These are phyloP conservation scores for Brachionus paranguensis DNA, from an alignment of 1,140 invertebrate species.

Conservation along the genomic window DNA sequence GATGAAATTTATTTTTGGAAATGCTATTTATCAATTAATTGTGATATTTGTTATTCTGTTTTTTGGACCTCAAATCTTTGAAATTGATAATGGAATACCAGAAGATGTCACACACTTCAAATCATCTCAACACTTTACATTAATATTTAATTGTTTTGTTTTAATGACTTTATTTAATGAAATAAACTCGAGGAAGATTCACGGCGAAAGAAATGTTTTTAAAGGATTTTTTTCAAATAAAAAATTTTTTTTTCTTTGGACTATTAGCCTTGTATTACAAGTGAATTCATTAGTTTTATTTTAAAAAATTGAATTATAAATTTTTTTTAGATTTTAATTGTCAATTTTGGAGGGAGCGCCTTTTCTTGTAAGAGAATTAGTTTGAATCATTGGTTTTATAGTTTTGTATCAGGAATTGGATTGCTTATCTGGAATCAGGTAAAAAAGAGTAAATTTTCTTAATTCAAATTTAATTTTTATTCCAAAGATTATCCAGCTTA, in stretches of 20 bases:
- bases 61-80: conserved; percentile 73
- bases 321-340: conserved; percentile 73
- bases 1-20: conserved; percentile 99
- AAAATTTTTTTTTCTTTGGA: conserved; percentile 96
- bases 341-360: conserved; percentile 91
- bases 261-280: conserved; percentile 83
- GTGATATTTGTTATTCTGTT: conserved; percentile 88
- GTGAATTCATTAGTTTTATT: conserved; percentile 47
- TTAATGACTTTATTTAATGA: conserved; percentile 99
- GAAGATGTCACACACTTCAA: conserved; percentile 59
- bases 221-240: conserved; percentile 83
- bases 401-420: conserved; percentile 90
- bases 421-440: conserved; percentile 94
- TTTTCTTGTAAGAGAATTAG: conserved; percentile 83
- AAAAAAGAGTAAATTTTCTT: not conserved
- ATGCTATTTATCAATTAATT: conserved; percentile 88
- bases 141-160: conserved; percentile 99
- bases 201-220: conserved; percentile 96
- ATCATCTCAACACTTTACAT: conserved; percentile 91
- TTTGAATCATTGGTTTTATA: conserved; percentile 97
- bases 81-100: conserved; percentile 77
- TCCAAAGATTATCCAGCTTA: too few relatives aligned
- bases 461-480: too few relatives aligned
- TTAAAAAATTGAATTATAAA: not conserved
- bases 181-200: conserved; percentile 98